A percentile compares a stretch with the other conserved stretches of the same genome.
phyloP scores from a whole-genome alignment of 2,888 invertebrate species.

The Empis stercorea region DNA sequence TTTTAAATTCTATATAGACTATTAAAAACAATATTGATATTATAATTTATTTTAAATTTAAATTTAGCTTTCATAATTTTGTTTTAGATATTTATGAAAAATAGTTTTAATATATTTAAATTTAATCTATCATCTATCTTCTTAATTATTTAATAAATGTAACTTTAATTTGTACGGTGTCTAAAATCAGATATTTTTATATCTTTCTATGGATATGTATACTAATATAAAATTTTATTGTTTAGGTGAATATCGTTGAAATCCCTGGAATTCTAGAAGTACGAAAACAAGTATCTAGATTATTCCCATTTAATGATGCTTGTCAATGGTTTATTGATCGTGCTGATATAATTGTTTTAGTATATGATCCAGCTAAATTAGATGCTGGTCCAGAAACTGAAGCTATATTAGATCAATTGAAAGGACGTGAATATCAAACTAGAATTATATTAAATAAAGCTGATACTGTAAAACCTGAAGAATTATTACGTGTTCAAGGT shows the following conservation, averaged over 20 bases:
- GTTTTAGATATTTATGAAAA: no score
- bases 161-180: not conserved
- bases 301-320: slow-evolving; percentile 91
- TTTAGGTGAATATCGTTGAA: slow-evolving; percentile 85
- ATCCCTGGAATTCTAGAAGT: slow-evolving; percentile 93
- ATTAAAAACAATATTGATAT: not conserved
- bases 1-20: not conserved
- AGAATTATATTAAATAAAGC: slow-evolving; percentile 91
- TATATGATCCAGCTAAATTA: slow-evolving; percentile 89
- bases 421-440: slow-evolving; percentile 86
- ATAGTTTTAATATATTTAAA: no score
- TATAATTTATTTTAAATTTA: no score
- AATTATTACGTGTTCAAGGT: slow-evolving; percentile 84
- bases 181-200: not conserved
- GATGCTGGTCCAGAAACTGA: slow-evolving; percentile 93
- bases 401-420: slow-evolving; percentile 85
- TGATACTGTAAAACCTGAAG: slow-evolving; percentile 82
- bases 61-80: no score
- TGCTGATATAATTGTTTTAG: slow-evolving; percentile 87
- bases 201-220: no score
- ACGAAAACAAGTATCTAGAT: slow-evolving; percentile 79
- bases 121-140: no score
- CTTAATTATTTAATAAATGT: no score
- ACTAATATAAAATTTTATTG: not conserved
- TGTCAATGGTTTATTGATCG: slow-evolving; percentile 96